Base-by-base conservation (phyloP, 2,797 vertebrate genomes). In the Scarus forsteni region DNA sequence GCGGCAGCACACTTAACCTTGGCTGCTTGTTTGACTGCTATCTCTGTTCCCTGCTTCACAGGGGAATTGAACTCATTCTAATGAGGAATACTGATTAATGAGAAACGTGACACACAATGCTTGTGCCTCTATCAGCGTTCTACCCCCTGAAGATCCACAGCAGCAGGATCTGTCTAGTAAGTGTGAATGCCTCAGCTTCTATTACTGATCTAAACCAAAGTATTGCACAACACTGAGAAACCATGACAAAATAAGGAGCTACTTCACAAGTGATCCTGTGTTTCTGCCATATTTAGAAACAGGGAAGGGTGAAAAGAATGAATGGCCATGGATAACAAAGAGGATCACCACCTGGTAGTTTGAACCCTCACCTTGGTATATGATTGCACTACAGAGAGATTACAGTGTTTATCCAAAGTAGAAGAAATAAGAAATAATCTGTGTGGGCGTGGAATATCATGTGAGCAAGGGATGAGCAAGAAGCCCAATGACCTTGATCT, bases 41-140 rank as follows among this genome's bases (percentile, higher is more conserved):
- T 82, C 75, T 79, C 70, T 5, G 5, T 58, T 71, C 62, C 50
- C 70, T 8, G 56, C 80, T 19, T 71, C 84, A 76, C 77, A 75
- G 36, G 73, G 83, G 77, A 88, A 71, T 43, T 83, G 65, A 85
- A 83, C 69, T 80, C 85, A 62, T 57, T 84, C 56, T 84, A 80
- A 85, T 60, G 69, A 83, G 79, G 72, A 86, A 83, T 72, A 76
- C 79, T 70, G 63, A 90, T 81, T 78, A 81, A 90, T 79, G 66
- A 73, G 77, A 66, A 70, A 75, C 66, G 73, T 80, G 79, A 83
- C 75, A 13, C 51, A 42, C 53, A 15, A 3, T 8, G 45, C 56
- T 60, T 2, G 45, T 72, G 69, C 35, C 45, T 50, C 62, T 7
- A 75, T 73, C 75, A 67, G 66, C 59, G 66, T 16, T 19, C 6